Percentiles rank a stretch among this genome's conserved stretches.
phyloP scores from a whole-genome alignment of 1,140 invertebrate genomes.

The Pinna nobilis region DNA sequence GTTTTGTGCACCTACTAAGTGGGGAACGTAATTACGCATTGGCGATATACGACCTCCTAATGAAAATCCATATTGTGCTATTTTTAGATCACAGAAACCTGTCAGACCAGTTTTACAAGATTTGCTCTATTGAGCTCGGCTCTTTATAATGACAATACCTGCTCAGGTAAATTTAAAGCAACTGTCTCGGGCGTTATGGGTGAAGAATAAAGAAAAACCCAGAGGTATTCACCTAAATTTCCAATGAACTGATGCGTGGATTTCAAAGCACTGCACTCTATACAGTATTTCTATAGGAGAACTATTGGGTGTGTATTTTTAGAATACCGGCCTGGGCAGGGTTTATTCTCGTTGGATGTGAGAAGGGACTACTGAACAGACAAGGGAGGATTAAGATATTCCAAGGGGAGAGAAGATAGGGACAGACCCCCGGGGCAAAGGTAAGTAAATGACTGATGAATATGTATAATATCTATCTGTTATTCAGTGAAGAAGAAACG shows the following conservation, averaged over 20 bases:
- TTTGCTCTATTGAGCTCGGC: neutral
- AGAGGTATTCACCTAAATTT: neutral
- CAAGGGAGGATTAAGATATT: constrained; percentile 2
- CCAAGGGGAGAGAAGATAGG: constrained; percentile 3
- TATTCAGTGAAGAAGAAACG: neutral
- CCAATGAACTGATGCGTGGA: neutral
- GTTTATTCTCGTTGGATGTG: constrained; percentile 7
- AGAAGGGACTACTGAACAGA: too few species aligned
- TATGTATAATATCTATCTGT: neutral
- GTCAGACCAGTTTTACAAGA: constrained; percentile 14
- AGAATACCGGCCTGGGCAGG: constrained; percentile 15
- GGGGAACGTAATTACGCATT: too few species aligned
- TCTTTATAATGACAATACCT: neutral
- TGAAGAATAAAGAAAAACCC: neutral
- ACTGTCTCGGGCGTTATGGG: neutral
- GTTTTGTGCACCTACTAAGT: too few species aligned
- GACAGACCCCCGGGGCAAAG: neutral
- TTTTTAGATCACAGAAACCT: neutral
- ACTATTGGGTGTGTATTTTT: constrained; percentile 17
- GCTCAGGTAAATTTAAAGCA: too few species aligned
- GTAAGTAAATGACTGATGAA: neutral
- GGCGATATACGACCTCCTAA: too few species aligned
- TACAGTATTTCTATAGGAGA: constrained; percentile 4
- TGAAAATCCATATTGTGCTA: too few species aligned
- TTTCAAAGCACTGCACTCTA: constrained; percentile 10